phyloP scores from a whole-genome alignment of 1,140 invertebrate genomes.

The Pseudomyrmex concolor region DNA sequence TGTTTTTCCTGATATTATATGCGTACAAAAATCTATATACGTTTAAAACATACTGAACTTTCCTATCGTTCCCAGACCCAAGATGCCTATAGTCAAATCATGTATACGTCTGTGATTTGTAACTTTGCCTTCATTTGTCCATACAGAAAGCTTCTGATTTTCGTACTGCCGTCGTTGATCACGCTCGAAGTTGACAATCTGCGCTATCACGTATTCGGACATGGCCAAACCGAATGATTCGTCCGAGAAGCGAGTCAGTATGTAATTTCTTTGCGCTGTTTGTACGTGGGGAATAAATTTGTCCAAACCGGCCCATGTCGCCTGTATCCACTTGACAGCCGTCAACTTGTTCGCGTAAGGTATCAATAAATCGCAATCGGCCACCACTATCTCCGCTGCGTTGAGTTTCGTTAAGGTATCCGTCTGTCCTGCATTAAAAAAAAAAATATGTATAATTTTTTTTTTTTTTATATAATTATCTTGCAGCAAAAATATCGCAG shows the following conservation, averaged over 20 bases:
- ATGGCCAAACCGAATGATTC: constrained; percentile 85
- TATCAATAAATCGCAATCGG: constrained; percentile 81
- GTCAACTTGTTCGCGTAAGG: constrained; percentile 79
- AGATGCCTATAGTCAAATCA: constrained; percentile 84
- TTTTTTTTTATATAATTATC: background rate
- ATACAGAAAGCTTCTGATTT: constrained; percentile 81
- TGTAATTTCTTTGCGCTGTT: constrained; percentile 70
- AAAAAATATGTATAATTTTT: background rate
- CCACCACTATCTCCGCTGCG: constrained; percentile 81
- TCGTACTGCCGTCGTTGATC: constrained; percentile 80
- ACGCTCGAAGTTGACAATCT: constrained; percentile 85
- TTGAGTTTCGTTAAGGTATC: constrained; percentile 67
- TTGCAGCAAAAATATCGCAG: background rate
- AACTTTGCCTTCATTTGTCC: constrained; percentile 80
- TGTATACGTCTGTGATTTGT: constrained; percentile 78
- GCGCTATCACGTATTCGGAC: constrained; percentile 86
- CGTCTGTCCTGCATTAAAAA: constrained; percentile 55
- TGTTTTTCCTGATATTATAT: background rate
- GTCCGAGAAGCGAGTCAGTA: constrained; percentile 84
- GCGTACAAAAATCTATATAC: background rate
- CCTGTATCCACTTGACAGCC: constrained; percentile 84
- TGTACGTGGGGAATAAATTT: constrained; percentile 70
- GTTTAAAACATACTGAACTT: constrained; percentile 79
- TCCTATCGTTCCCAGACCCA: constrained; percentile 86
- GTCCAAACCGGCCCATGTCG: constrained; percentile 85